Base-by-base conservation (phyloP, 2,113 vertebrate genomes). In the Pseudopodoces humilis region DNA sequence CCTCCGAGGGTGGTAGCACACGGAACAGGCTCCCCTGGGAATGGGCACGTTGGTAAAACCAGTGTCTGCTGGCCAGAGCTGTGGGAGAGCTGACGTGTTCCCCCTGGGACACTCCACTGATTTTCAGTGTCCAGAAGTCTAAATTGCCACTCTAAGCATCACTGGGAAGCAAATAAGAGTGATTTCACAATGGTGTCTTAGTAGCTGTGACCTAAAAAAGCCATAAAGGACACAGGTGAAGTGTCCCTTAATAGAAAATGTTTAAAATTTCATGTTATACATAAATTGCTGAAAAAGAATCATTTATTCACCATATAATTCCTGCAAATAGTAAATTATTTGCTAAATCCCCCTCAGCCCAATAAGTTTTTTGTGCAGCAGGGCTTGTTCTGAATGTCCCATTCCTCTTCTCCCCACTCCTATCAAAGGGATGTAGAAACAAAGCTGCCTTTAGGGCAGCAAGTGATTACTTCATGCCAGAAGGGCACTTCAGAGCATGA, bases 381-480 rank as follows among this genome's bases (percentile, higher is more conserved):
- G 58, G 72, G 72, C 65, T 86, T 59, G 1, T 67, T 86, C 59
- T 60, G 81, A 75, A 76, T 16, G 47, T 41, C 46, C 44, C 22
- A 15, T 76, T 90, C 82, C 70, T 56, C 64, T 72, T 52, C 44
- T 83, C 47, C 71, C 17, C 15, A 1, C n/a, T 84, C 21, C 58
- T 41, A 69, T 68, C 83, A 64, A 71, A 91, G 53, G 39, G 80
- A 77, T 30, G 24, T 68, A 46, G 28, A 30, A 84, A 72, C 18
- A 41, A 56, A 91, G 62, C 91, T 82, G 91, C 91, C 88, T 90
- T 39, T 5, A 86, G 88, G 92, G 86, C 89, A 91, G 80, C 35
- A 27, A 80, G 91, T 1, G 5, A 88, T 81, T 60, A 15, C 44
- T 44, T 21, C 27, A 52, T 75, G 74, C 80, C 65, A 64, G 91